Evolutionary conservation across 2,113 vertebrate genomes (phyloP).

Genomic region (human (Homo sapiens)): DNA sequence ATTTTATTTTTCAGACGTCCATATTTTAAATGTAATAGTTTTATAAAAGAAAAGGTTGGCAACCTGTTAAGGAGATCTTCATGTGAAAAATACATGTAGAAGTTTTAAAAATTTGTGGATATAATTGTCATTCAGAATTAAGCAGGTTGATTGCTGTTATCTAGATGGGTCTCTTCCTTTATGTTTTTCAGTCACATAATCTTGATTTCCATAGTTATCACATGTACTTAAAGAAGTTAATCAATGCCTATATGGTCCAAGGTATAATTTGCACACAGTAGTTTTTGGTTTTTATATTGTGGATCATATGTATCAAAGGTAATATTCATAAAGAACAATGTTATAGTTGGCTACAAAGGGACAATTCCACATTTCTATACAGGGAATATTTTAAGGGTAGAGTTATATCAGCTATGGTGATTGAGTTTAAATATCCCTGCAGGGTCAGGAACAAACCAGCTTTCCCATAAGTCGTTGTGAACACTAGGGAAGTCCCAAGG

Average conservation of each 20-base stretch:
- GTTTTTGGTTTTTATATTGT: neutral
- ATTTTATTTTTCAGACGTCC: slow-evolving; percentile 47
- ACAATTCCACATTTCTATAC: neutral
- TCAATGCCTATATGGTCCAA: neutral
- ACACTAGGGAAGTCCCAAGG: slow-evolving; percentile 94
- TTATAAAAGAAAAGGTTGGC: slow-evolving; percentile 21
- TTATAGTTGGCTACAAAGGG: neutral
- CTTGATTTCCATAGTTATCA: neutral
- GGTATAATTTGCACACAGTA: neutral
- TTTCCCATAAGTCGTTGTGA: slow-evolving; percentile 94
- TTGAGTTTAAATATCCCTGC: slow-evolving; percentile 89
- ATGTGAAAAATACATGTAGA: slow-evolving; percentile 17
- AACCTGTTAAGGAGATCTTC: neutral
- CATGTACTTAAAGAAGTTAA: neutral
- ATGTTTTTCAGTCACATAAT: neutral
- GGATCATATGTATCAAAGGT: neutral
- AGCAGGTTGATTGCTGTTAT: neutral
- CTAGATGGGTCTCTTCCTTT: neutral
- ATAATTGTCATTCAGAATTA: neutral
- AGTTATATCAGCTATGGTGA: slow-evolving; percentile 79
- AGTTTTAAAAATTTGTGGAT: neutral
- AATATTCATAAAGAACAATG: neutral
- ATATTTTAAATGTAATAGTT: slow-evolving; percentile 27
- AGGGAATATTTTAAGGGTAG: neutral
- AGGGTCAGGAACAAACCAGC: slow-evolving; percentile 96